Evolutionary conservation across 2,113 vertebrate genomes (phyloP), one percentile per base, ranked within the genome.

Genomic region (Rutilus rutilus): DNA sequence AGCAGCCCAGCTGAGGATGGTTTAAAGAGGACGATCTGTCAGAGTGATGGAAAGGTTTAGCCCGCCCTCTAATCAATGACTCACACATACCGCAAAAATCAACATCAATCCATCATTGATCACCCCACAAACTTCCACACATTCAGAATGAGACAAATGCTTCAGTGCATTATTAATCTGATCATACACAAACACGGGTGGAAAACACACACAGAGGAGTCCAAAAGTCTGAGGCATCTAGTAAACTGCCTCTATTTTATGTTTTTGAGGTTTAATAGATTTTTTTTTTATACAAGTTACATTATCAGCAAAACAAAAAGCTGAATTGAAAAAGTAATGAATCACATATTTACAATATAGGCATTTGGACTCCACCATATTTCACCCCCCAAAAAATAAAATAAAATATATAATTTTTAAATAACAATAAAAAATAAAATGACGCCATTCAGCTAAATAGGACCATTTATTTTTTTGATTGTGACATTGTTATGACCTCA

Each of bases 1-100:
- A 80, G 60, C 23, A 52, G 30, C 54, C 50, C 86, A 85, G 83
- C 87, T 77, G 87, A 85, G 69, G 74, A 59, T 47, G 50, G 17
- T 42, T 42, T 67, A n/a, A 57, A 85, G 39, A 42, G 25, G 30
- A 83, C 25, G n/a, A 27, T 59, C 81, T 59, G 62, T 78, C 60
- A 78, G 23, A 14, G 30, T 78, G 60, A 85, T 65, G 9, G 47
- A 83, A 42, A 75, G 54, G n/a, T 19, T 90, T 25, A 88, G 6
- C 74, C 12, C 73, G n/a, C 30, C 54, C 36, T 62, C 54, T 36
- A 64, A 64, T 45, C 64, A 33, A 15, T 12, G 25, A 59, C n/a
- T 57, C 81, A 33, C 52, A 45, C 80, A 23, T 1, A 47, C 71
- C 0, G 5, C 69, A 50, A 14, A 87, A 67, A 17, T 10, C 6